phyloP scores from a whole-genome alignment of 2,888 invertebrate species.

The Iphiclides podalirius region DNA sequence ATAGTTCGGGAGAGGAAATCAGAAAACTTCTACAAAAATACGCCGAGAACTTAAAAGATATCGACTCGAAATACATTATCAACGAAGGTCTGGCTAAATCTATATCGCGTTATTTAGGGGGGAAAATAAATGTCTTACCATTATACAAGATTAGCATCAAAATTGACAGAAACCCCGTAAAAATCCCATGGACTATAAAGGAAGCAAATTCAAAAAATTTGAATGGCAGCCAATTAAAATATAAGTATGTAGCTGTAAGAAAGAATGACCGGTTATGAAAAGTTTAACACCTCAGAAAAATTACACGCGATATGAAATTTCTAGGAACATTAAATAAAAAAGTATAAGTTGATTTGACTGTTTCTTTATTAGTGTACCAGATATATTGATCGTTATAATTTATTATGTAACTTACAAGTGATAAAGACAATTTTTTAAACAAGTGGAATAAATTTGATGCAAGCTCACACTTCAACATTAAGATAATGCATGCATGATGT shows the following conservation, averaged over 20 bases:
- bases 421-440: conserved; percentile 15
- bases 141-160: conserved; percentile 58
- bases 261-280: too few relatives aligned
- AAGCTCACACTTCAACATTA: too few relatives aligned
- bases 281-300: too few relatives aligned
- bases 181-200: conserved; percentile 60
- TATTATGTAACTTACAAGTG: not conserved
- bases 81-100: conserved; percentile 51
- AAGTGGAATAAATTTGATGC: not conserved
- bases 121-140: conserved; percentile 56
- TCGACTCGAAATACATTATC: conserved; percentile 52
- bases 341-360: too few relatives aligned
- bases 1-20: conserved; percentile 37
- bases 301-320: too few relatives aligned
- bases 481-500: too few relatives aligned
- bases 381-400: not conserved
- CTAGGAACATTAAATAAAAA: too few relatives aligned
- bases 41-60: conserved; percentile 49
- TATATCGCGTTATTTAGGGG: conserved; percentile 51
- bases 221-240: conserved; percentile 28
- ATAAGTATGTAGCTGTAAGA: conserved; percentile 34
- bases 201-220: conserved; percentile 27
- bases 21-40: conserved; percentile 46
- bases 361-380: not conserved
- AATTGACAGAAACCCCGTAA: conserved; percentile 58